Evolutionary conservation across 35 echinoderm and acorn worm genomes (phyloP).

Genomic region (Diadema setosum): DNA sequence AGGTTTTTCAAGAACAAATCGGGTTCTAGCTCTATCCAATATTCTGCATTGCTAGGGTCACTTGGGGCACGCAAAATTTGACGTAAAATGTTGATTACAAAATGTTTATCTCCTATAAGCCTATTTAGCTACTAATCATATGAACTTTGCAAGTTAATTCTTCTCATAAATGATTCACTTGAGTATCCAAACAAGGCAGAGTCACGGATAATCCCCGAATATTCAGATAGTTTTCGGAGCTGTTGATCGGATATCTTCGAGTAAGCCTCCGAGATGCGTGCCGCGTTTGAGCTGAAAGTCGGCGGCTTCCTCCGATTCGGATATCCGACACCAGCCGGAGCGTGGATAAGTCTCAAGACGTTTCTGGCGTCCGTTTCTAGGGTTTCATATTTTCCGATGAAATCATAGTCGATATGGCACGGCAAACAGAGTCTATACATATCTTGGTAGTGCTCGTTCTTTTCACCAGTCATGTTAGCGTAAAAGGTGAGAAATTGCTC

Average conservation of each 20-base stretch:
- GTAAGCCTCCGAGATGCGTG: neutral
- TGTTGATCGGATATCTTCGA: neutral
- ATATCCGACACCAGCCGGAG: neutral
- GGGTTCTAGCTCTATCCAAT: too few relatives aligned
- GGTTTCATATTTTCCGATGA: neutral
- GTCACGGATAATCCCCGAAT: neutral
- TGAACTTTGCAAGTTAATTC: too few relatives aligned
- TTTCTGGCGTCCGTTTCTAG: neutral
- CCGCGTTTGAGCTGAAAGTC: neutral
- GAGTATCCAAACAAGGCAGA: neutral
- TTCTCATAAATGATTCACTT: too few relatives aligned
- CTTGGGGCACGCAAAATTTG: too few relatives aligned
- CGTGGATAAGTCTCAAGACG: neutral
- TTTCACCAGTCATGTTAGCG: neutral
- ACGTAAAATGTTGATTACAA: too few relatives aligned
- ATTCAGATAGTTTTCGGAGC: neutral
- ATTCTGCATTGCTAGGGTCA: too few relatives aligned
- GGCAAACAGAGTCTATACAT: neutral
- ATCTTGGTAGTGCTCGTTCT: neutral
- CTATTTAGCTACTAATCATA: too few relatives aligned
- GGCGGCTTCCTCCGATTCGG: neutral
- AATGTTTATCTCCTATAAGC: too few relatives aligned
- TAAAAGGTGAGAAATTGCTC: neutral
- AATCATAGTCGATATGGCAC: constrained; percentile 11
- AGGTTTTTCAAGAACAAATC: too few relatives aligned